Conservation (phyloP, 2,113 vertebrate species). For the Pluvianellus socialis region DNA sequence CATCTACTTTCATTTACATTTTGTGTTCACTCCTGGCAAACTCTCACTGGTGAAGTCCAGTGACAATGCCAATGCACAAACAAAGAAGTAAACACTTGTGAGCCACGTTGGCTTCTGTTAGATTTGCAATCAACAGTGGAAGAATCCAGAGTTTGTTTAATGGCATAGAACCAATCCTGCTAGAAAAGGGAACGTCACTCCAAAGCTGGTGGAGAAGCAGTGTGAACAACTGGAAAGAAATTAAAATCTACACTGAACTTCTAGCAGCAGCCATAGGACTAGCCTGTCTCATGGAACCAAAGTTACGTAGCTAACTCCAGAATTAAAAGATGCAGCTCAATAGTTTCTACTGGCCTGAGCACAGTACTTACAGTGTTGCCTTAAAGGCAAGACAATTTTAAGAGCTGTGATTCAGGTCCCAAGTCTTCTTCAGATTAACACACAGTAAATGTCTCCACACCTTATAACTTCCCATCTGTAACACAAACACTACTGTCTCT, state of each 20-base stretch:
- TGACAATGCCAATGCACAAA: constrained; percentile 19
- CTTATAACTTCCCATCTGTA: neutral
- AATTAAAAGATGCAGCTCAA: neutral
- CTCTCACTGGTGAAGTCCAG: constrained; percentile 1
- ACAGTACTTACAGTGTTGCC: neutral
- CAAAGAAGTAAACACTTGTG: constrained; percentile 5
- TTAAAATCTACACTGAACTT: neutral
- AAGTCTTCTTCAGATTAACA: neutral
- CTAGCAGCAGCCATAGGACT: neutral
- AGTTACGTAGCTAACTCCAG: neutral
- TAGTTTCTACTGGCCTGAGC: neutral
- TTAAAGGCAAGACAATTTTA: neutral
- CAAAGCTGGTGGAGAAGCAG: neutral
- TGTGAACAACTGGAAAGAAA: neutral
- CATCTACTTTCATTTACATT: constrained; percentile 43
- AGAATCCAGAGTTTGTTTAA: neutral
- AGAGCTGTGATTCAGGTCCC: neutral
- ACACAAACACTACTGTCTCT: neutral
- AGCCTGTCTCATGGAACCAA: neutral
- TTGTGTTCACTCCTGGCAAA: constrained; percentile 16
- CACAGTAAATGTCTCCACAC: neutral
- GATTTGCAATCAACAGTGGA: constrained; percentile 8
- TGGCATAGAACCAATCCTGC: neutral
- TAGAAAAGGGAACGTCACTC: neutral
- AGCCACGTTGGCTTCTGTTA: neutral